Base-by-base conservation (phyloP, 2,888 invertebrate genomes). In the Ganaspis brasiliensis region DNA sequence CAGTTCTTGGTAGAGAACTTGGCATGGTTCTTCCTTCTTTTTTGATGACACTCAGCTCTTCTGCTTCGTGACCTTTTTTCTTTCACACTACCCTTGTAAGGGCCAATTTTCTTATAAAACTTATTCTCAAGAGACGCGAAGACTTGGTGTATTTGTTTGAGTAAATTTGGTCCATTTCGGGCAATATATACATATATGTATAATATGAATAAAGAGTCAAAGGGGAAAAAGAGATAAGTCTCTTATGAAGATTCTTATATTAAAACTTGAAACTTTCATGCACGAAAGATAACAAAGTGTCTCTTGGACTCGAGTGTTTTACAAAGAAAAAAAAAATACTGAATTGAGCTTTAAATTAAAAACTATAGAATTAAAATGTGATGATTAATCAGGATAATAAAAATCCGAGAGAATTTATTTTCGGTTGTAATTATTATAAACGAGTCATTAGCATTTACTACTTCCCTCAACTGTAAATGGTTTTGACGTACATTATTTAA, bases 61-160 rank as follows among this genome's bases (percentile, higher is more conserved):
- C 19, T 19, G 35, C 61, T 19, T 19, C 61, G 61, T 61, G 61
- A 61, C 37, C 61, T 19, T 21, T 35, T 37, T 61, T 61, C 61
- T 16, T 16, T 19, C 35, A 19, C 61, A 35, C 10, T 14, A 59
- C 9, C 4, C 16, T 61, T 16, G 37, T 37, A 61, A 61, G 35
- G 1, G 35, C 35, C 61, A 61, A 61, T 61, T 37, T 61, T 61
- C 61, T 37, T 35, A 37, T 61, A 61, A 61, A 61, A 61, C 19
- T 61, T 37, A 61, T 61, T 61, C 35, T 37, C 37, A 16, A 19
- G 61, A 37, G 35, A 59, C 26, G 4, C 26, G 26, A 26, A 31
- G 57, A 24, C 14, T 57, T 56, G 21, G n/a, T n/a, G 21, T 21
- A 56, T 56, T 56, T 57, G 24, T 57, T 26, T 57, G 10, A 57